Conservation (phyloP, 1,140 invertebrate species). For the Zaprionus inermis region DNA sequence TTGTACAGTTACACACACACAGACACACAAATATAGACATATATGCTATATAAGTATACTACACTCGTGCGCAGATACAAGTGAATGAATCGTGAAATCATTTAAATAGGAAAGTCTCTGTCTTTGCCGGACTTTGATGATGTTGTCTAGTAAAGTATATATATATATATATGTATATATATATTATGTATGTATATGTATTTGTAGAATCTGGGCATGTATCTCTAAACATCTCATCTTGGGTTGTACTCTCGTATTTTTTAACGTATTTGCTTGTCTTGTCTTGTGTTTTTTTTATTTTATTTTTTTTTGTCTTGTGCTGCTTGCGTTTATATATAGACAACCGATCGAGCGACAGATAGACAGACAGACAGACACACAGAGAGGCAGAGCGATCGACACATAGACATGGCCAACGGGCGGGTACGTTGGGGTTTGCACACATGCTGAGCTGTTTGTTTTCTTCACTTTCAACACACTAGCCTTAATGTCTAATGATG, state of each 20-base stretch:
- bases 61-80: constrained; percentile 24
- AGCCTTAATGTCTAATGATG: constrained; percentile 60
- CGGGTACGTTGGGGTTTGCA: constrained; percentile 26
- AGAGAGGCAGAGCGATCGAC: constrained; percentile 12
- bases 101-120: constrained; percentile 43
- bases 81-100: constrained; percentile 38
- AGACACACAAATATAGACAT: not conserved
- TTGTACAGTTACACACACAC: not conserved
- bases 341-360: not conserved
- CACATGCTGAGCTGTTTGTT: constrained; percentile 56
- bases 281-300: constrained; percentile 21
- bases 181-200: constrained; percentile 12
- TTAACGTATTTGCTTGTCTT: constrained; percentile 33
- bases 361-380: not conserved
- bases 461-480: constrained; percentile 53
- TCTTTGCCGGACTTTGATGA: constrained; percentile 24
- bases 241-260: constrained; percentile 44
- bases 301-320: not conserved
- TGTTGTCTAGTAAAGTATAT: constrained; percentile 4
- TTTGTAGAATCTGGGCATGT: constrained; percentile 42
- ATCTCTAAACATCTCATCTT: constrained; percentile 51
- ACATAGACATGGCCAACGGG: constrained; percentile 29
- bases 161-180: constrained; percentile 5
- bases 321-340: constrained; percentile 10
- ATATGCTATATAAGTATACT: not conserved